Evolutionary conservation across 1,140 invertebrate species (phyloP), one percentile per base, ranked within the genome.

Genomic region (Steinernema khuongi): DNA sequence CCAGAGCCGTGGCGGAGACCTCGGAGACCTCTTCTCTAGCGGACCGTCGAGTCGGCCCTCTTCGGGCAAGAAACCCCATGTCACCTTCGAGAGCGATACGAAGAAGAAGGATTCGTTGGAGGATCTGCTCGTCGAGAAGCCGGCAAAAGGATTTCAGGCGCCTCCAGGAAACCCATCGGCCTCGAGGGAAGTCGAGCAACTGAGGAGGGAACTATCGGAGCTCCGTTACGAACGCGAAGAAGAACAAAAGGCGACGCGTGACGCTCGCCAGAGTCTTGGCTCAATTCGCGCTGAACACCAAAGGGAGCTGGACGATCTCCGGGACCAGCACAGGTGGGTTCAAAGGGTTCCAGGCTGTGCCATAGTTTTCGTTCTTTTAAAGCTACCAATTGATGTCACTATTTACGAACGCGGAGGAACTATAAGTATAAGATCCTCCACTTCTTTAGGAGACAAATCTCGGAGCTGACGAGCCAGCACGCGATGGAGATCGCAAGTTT

Each of bases 31-130:
- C 50, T 60, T 60, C 19, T 17, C 50, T 14, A 26, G 7, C 26
- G 14, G 14, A 4, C 4, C 50, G 11, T 60, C 22, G 50, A 26
- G 22, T 17, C 50, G 22, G 7, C 50, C 50, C 2, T 60, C 50
- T 26, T 60, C 50, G 4, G 22, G 14, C 50, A 60, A 60, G 50
- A 60, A 60, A 60, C 14, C 14, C 4, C 50, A 60, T 22, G 50
- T 60, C 4, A 17, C 50, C 7, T 60, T 60, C 50, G 14, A 60
- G 50, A 22, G 26, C 19, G 50, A 60, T 22, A 22, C 50, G 22
- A 60, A 60, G 50, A 60, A 60, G 50, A 60, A 41, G 36, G 36
- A 60, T 60, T 60, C 50, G 4, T 26, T 60, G 50, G 50, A 60
- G 7, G 50, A 60, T 22, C 50, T 60, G 4, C 50, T 60, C 22